Evolutionary conservation across 1,140 invertebrate genomes (phyloP), one percentile per base, ranked within the genome.

Genomic region (Drosophila tristis): DNA sequence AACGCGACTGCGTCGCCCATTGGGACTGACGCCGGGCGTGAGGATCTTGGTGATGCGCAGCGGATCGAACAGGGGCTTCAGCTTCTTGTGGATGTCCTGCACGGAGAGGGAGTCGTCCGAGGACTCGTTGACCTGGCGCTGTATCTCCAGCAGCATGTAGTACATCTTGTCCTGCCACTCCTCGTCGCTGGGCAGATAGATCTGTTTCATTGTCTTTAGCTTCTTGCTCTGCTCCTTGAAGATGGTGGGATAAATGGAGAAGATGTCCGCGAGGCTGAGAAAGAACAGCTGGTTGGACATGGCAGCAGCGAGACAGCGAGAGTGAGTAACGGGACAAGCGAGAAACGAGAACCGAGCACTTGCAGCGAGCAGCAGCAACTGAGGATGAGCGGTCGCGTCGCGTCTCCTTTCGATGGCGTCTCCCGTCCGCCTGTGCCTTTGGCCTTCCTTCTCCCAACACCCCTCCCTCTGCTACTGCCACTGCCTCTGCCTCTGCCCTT

Each of bases 131-230:
- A 92, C 90, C n/a, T 82, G 74, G 3, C 91, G 89, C 90, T 96
- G 96, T 59, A 95, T 93, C 49, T 95, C 94, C 3, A 96, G 94
- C n/a, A 96, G 92, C 59, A 93, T 93, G 78, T 95, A 96, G 80
- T 96, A 96, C 81, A 96, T 95, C 70, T 94, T 94, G 11, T 95
- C 93, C 58, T 95, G 93, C 95, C 95, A 96, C 13, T 95, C 94
- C 72, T 94, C 94, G 74, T 96, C 95, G 78, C 96, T 96, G 13
- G 96, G 96, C 23, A 96, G 91, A 54, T 93, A 91, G 6, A 94
- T 90, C 13, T 93, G 90, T 16, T 78, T 80, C 26, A 75, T 67
- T 23, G 85, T 82, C n/a, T 90, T 80, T 0, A 90, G 78, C 9
- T 75, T 74, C 0, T 49, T 53, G 11, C 92, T 70, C 11, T 90